A percentile compares a stretch with the other conserved stretches of the same genome.
Evolutionary conservation across 23 tunicate genomes (phyloP).

Genomic region (Trididemnum nubilum): DNA sequence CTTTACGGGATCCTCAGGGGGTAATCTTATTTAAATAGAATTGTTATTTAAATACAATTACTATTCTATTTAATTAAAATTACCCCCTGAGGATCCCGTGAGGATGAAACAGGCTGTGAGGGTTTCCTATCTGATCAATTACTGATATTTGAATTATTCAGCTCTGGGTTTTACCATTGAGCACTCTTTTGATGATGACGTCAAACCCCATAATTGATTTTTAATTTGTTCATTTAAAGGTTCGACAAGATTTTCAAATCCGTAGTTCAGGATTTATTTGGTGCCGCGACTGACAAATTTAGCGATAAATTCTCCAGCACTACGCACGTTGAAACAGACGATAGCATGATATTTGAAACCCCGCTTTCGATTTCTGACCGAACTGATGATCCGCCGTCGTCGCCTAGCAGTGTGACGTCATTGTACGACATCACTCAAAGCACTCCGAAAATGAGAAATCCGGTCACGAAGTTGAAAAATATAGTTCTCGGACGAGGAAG

Average conservation of each 20-base stretch:
- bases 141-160: too few species aligned
- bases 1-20: too few species aligned
- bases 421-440: not conserved
- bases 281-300: conserved; percentile 50
- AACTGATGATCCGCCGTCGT: not conserved
- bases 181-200: too few species aligned
- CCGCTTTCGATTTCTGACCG: not conserved
- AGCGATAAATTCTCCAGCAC: conserved; percentile 1
- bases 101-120: too few species aligned
- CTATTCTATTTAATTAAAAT: too few species aligned
- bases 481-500: conserved; percentile 50
- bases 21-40: too few species aligned
- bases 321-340: not conserved
- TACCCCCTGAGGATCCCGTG: too few species aligned
- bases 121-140: too few species aligned
- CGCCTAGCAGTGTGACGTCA: not conserved
- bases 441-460: conserved; percentile 21
- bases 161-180: too few species aligned
- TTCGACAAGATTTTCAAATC: conserved; percentile 80
- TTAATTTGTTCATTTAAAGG: conserved; percentile 17
- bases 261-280: conserved; percentile 72
- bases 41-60: too few species aligned
- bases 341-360: too few species aligned
- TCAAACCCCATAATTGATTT: too few species aligned
- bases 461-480: conserved; percentile 71